Evolutionary conservation across 2,113 vertebrate species (phyloP).

Genomic region (Gnathonemus echidnorhynchus): DNA sequence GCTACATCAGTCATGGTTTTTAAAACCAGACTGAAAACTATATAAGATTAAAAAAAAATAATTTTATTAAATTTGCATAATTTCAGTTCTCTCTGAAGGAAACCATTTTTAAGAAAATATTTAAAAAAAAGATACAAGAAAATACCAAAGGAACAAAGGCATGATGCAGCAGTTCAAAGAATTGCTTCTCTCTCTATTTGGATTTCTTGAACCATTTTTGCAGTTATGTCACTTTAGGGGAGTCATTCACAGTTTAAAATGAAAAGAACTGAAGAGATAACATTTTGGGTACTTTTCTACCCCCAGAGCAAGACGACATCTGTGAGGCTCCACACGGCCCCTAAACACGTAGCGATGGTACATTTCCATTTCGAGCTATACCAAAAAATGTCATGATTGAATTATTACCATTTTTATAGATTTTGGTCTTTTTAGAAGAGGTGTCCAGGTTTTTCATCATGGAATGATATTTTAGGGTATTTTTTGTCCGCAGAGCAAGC

Average conservation of each 20-base stretch:
- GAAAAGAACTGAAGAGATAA: not conserved
- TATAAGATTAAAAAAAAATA: not conserved
- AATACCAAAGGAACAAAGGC: not conserved
- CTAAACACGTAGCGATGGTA: not conserved
- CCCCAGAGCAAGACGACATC: not conserved
- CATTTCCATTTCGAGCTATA: not conserved
- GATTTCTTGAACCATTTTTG: not conserved
- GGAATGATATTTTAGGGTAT: not conserved
- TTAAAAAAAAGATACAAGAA: not conserved
- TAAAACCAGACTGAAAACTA: not conserved
- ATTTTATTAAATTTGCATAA: not conserved
- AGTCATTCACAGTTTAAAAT: not conserved
- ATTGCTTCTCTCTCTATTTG: not conserved
- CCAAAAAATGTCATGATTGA: not conserved
- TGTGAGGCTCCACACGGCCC: not conserved
- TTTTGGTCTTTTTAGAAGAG: not conserved
- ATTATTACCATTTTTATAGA: not conserved
- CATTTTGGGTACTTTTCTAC: not conserved
- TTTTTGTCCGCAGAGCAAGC: not conserved
- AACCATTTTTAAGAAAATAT: not conserved
- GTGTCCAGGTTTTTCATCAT: not conserved
- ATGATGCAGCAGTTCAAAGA: not conserved
- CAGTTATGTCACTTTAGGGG: not conserved
- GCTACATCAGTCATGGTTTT: not conserved
- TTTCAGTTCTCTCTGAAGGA: not conserved